These are phyloP conservation scores for Kryptolebias ocellatus DNA, from an alignment of 2,797 vertebrate genomes.

Conservation along the genomic window DNA sequence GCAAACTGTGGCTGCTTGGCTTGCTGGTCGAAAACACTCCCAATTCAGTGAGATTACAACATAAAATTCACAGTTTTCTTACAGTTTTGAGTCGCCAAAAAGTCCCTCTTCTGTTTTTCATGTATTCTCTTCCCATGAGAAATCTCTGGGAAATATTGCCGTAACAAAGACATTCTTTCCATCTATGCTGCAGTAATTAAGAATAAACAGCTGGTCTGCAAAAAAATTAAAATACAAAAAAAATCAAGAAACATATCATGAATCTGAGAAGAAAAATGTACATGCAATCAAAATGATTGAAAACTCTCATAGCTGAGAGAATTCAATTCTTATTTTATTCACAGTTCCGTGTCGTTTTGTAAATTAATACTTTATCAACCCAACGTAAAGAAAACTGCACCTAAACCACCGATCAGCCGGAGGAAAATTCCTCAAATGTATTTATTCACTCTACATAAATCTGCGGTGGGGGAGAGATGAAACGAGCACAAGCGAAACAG, in stretches of 20 bases:
- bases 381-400: slow-evolving; percentile 21
- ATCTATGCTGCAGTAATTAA: slow-evolving; percentile 42
- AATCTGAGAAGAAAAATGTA: slow-evolving; percentile 34
- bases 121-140: slow-evolving; percentile 35
- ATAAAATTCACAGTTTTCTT: too few species aligned
- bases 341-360: slow-evolving; percentile 11
- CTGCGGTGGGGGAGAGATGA: slow-evolving; percentile 32
- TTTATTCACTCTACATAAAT: slow-evolving; percentile 34
- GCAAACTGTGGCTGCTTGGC: too few species aligned
- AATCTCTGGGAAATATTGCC: slow-evolving; percentile 42
- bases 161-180: slow-evolving; percentile 41
- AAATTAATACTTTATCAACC: slow-evolving; percentile 51
- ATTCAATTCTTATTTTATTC: slow-evolving; percentile 29
- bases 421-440: slow-evolving; percentile 55
- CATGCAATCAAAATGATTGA: slow-evolving; percentile 31
- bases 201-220: slow-evolving; percentile 33
- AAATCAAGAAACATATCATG: neutral
- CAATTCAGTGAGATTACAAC: too few species aligned
- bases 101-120: slow-evolving; percentile 30
- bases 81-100: too few species aligned
- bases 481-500: slow-evolving; percentile 46
- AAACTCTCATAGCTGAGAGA: slow-evolving; percentile 19
- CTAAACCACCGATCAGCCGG: slow-evolving; percentile 46
- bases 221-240: too few species aligned
- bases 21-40: too few species aligned